Conservation (phyloP, 1,140 invertebrate species). For the Habropoda laboriosa region DNA sequence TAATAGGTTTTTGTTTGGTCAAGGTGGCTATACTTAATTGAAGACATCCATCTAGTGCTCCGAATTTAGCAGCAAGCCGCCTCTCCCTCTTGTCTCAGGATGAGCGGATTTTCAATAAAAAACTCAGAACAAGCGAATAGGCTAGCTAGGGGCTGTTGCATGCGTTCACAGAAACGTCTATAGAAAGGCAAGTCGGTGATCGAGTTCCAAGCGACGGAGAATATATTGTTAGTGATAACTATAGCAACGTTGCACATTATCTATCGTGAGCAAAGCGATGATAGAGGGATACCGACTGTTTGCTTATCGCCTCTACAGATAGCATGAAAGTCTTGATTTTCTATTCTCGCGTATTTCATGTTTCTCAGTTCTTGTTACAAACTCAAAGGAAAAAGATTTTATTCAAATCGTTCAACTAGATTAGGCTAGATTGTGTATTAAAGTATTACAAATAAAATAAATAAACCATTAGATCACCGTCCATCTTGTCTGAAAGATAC, state of each 20-base stretch:
- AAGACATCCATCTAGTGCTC: not conserved
- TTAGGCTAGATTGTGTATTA: not conserved
- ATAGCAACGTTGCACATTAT: conserved; percentile 56
- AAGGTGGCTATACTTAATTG: conserved; percentile 1
- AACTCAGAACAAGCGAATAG: conserved; percentile 11
- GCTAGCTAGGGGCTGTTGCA: not conserved
- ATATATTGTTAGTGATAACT: conserved; percentile 35
- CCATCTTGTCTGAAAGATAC: not conserved
- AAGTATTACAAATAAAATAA: not conserved
- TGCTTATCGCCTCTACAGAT: conserved; percentile 56
- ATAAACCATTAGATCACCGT: not conserved
- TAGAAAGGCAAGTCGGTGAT: not conserved
- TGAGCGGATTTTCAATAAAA: conserved; percentile 12
- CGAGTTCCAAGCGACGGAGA: too few species aligned
- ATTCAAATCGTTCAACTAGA: too few species aligned
- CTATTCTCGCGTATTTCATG: conserved; percentile 55
- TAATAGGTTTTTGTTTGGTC: not conserved
- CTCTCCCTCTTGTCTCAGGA: conserved; percentile 35
- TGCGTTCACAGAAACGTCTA: not conserved
- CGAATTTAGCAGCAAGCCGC: conserved; percentile 34
- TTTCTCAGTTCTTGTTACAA: not conserved
- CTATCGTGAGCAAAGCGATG: conserved; percentile 41
- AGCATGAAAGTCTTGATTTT: conserved; percentile 34
- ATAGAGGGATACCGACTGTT: conserved; percentile 55
- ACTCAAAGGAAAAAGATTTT: too few species aligned